A percentile compares a stretch with the other conserved stretches of the same genome.
Conservation (phyloP, 2,797 vertebrate species). For the Amniataba percoides region DNA sequence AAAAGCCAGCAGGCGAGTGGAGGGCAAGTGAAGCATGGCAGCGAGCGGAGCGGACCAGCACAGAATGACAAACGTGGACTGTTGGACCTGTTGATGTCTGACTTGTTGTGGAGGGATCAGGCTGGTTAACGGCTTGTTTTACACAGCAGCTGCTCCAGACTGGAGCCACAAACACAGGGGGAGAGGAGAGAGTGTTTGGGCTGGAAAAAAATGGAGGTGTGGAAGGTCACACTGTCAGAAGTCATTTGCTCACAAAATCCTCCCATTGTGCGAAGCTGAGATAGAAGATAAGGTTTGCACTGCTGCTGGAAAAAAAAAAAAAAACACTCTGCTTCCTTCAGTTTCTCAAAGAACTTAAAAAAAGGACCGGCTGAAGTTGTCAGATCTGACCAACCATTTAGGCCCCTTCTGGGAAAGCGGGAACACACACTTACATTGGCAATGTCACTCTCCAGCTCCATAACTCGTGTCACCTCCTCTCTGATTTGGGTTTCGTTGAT, state of each 20-base stretch:
- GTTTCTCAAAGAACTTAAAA: slow-evolving; percentile 26
- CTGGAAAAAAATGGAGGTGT: slow-evolving; percentile 9
- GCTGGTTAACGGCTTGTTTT: slow-evolving; percentile 56
- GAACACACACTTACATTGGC: slow-evolving; percentile 89
- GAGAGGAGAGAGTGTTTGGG: slow-evolving; percentile 8
- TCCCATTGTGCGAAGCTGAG: slow-evolving; percentile 20
- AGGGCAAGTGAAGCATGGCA: slow-evolving; percentile 58
- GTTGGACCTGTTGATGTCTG: slow-evolving; percentile 54
- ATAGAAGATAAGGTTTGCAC: neutral
- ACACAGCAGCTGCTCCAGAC: slow-evolving; percentile 36
- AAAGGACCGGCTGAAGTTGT: neutral
- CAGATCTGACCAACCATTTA: neutral
- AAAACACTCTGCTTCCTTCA: neutral
- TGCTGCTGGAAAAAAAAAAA: slow-evolving; percentile 36
- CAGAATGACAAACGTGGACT: slow-evolving; percentile 49
- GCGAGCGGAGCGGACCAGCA: slow-evolving; percentile 33
- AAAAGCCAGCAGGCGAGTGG: slow-evolving; percentile 60
- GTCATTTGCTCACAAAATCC: slow-evolving; percentile 21
- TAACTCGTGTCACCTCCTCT: slow-evolving; percentile 86
- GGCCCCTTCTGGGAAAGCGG: neutral
- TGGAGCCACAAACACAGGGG: slow-evolving; percentile 26
- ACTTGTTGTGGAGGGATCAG: slow-evolving; percentile 28
- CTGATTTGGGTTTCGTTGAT: slow-evolving; percentile 82
- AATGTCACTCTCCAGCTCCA: slow-evolving; percentile 94
- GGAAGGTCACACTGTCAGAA: slow-evolving; percentile 23